These are phyloP conservation scores for Aromia moschata DNA, from an alignment of 2,888 invertebrate genomes.

Conservation along the genomic window DNA sequence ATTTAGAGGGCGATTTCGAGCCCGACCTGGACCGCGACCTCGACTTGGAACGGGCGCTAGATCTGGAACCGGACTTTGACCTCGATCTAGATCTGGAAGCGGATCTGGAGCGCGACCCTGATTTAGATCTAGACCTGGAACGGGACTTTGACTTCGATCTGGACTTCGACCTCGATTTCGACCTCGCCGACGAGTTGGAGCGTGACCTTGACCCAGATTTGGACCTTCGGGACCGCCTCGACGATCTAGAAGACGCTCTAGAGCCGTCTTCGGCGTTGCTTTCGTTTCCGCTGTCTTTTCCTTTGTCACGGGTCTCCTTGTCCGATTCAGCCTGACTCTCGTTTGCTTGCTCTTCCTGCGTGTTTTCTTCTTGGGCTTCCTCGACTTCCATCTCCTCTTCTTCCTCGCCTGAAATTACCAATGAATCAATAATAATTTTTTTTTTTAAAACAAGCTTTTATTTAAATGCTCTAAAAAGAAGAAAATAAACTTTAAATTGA, in stretches of 20 bases:
- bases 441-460: too few species aligned
- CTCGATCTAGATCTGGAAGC: conserved; percentile 58
- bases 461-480: too few species aligned
- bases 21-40: conserved; percentile 53
- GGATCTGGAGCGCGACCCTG: conserved; percentile 59
- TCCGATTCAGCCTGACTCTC: conserved; percentile 66
- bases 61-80: conserved; percentile 47
- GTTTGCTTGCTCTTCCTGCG: conserved; percentile 69
- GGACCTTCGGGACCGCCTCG: conserved; percentile 44
- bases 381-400: conserved; percentile 69
- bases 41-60: conserved; percentile 45
- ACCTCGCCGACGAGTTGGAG: conserved; percentile 51
- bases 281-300: conserved; percentile 56
- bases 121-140: conserved; percentile 55
- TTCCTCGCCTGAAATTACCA: conserved; percentile 65
- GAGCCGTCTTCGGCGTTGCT: conserved; percentile 52
- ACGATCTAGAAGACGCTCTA: conserved; percentile 54
- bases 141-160: conserved; percentile 52
- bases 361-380: conserved; percentile 62
- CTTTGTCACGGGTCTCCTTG: conserved; percentile 58
- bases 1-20: conserved; percentile 52
- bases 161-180: conserved; percentile 54
- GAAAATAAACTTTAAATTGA: too few species aligned
- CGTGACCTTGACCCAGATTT: conserved; percentile 45
- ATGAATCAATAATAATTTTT: too few species aligned